Percentiles rank a stretch among this genome's conserved stretches.
These are phyloP conservation scores for Ianthella basta DNA, from an alignment of 37 sponge, comb jelly and placozoan genomes.

Conservation along the genomic window DNA sequence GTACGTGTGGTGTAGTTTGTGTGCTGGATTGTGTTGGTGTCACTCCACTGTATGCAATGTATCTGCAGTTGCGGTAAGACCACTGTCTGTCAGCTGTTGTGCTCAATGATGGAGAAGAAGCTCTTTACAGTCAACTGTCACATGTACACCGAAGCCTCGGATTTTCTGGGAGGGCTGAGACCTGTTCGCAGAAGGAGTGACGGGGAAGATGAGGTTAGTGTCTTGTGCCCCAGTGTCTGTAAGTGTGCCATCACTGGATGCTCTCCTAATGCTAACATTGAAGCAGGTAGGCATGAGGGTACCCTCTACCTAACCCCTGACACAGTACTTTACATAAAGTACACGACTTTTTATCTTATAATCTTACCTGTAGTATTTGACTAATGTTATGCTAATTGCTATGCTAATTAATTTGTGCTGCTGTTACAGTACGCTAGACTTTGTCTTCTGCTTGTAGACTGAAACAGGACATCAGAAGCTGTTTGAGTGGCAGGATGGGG, in stretches of 20 bases:
- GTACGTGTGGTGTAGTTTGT: background rate
- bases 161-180: slow-evolving; percentile 95
- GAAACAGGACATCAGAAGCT: slow-evolving; percentile 49
- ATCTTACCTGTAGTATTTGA: too few species aligned
- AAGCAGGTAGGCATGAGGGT: background rate
- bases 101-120: slow-evolving; percentile 44
- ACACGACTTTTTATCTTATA: too few species aligned
- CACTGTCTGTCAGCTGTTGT: slow-evolving; percentile 87
- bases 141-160: slow-evolving; percentile 98
- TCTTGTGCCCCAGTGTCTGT: background rate
- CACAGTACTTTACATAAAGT: too few species aligned
- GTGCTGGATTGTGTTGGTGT: too few species aligned
- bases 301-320: too few species aligned
- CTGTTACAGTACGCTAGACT: too few species aligned
- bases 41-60: background rate
- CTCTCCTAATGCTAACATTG: background rate
- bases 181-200: slow-evolving; percentile 62
- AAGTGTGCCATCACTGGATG: background rate
- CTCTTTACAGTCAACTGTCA: slow-evolving; percentile 94
- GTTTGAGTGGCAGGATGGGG: slow-evolving; percentile 98
- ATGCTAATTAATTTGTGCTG: too few species aligned
- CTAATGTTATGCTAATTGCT: too few species aligned
- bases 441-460: background rate
- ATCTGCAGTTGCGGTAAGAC: slow-evolving; percentile 92
- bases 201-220: slow-evolving; percentile 10